phyloP scores from a whole-genome alignment of 2,888 invertebrate genomes.

The Trichopoda pennipes region DNA sequence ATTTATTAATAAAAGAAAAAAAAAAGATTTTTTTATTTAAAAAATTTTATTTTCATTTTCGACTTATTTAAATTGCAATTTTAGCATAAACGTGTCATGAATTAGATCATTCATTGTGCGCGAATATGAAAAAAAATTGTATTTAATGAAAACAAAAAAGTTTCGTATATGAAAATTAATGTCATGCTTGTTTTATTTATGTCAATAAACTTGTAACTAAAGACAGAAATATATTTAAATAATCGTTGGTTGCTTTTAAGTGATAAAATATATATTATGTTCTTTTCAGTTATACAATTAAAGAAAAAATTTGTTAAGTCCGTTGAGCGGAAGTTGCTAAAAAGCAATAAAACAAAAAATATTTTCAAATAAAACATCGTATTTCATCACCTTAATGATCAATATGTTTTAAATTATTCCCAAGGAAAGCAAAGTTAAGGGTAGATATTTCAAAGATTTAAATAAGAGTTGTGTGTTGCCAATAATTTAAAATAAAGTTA shows the following conservation, averaged over 20 bases:
- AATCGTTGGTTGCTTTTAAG: slow-evolving; percentile 14
- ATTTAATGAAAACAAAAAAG: slow-evolving; percentile 35
- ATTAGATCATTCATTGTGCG: slow-evolving; percentile 59
- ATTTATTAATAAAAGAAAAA: slow-evolving; percentile 53
- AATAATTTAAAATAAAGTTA: no score
- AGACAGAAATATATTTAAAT: slow-evolving; percentile 38
- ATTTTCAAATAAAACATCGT: not conserved
- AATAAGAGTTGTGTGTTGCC: no score
- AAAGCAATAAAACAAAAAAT: slow-evolving; percentile 5
- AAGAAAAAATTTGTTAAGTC: slow-evolving; percentile 44
- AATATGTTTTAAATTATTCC: not conserved
- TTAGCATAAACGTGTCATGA: slow-evolving; percentile 63
- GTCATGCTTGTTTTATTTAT: slow-evolving; percentile 54
- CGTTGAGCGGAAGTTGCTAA: slow-evolving; percentile 52
- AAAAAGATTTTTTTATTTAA: not conserved
- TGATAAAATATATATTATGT: no score
- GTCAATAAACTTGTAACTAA: slow-evolving; percentile 60
- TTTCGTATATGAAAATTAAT: slow-evolving; percentile 45
- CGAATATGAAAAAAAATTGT: slow-evolving; percentile 11
- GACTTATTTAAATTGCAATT: slow-evolving; percentile 56
- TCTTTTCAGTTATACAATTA: slow-evolving; percentile 29
- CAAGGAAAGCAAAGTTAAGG: slow-evolving; percentile 11
- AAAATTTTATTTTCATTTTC: slow-evolving; percentile 7
- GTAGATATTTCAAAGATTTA: not conserved
- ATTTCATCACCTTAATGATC: not conserved